These are phyloP conservation scores for Menidia menidia DNA, from an alignment of 2,797 vertebrate species.

Conservation along the genomic window DNA sequence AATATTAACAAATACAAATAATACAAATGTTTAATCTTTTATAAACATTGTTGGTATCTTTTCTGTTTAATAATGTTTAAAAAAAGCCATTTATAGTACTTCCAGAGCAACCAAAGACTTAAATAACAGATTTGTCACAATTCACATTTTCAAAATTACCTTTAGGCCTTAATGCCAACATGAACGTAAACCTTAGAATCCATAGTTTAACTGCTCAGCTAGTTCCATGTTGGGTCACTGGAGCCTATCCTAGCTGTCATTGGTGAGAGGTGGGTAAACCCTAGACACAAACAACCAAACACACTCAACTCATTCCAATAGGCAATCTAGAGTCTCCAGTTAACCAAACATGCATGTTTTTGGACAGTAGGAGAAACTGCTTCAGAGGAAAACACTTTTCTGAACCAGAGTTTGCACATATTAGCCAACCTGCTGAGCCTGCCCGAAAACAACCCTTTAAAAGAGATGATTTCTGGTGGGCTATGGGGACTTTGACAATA, in stretches of 20 bases:
- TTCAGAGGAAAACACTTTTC: too few relatives aligned
- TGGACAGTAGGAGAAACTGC: not conserved
- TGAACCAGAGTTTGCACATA: not conserved
- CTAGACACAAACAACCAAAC: too few relatives aligned
- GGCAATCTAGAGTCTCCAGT: too few relatives aligned
- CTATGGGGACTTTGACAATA: not conserved
- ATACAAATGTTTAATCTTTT: not conserved
- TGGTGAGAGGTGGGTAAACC: too few relatives aligned
- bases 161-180: not conserved
- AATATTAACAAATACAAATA: not conserved
- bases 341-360: too few relatives aligned
- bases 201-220: too few relatives aligned
- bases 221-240: too few relatives aligned
- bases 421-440: not conserved
- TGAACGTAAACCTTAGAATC: too few relatives aligned
- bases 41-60: not conserved
- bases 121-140: not conserved
- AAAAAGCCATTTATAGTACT: not conserved
- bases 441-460: not conserved
- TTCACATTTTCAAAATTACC: not conserved
- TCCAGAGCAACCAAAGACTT: not conserved
- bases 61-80: not conserved
- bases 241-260: too few relatives aligned
- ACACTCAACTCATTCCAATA: too few relatives aligned
- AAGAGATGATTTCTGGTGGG: not conserved